These are phyloP conservation scores for Brotula barbata DNA, from an alignment of 2,797 vertebrate species.

Conservation along the genomic window DNA sequence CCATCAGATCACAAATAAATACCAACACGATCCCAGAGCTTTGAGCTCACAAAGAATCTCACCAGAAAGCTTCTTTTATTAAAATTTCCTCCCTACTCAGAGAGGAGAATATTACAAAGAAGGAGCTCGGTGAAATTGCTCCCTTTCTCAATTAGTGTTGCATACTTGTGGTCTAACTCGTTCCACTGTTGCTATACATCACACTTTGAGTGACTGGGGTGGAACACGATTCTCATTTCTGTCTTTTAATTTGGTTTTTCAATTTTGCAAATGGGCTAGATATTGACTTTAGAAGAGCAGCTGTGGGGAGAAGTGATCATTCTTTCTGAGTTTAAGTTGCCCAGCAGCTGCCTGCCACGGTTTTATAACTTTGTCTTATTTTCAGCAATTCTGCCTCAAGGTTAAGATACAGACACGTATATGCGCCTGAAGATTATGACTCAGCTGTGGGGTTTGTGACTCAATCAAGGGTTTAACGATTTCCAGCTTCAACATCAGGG, in stretches of 20 bases:
- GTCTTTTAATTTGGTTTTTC: constrained; percentile 66
- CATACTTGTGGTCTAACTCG: constrained; percentile 23
- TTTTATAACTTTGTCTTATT: constrained; percentile 21
- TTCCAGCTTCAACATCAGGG: not conserved
- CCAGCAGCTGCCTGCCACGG: constrained; percentile 31
- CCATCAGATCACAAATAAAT: constrained; percentile 41
- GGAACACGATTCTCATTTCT: constrained; percentile 48
- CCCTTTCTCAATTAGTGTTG: constrained; percentile 44
- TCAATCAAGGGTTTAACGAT: constrained; percentile 25
- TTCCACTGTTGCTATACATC: constrained; percentile 53
- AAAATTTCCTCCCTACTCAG: constrained; percentile 28
- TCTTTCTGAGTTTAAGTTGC: constrained; percentile 41
- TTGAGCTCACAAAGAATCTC: constrained; percentile 45
- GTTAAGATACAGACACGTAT: constrained; percentile 7
- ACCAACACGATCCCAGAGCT: constrained; percentile 42
- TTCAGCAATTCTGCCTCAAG: constrained; percentile 24
- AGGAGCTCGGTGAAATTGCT: constrained; percentile 29
- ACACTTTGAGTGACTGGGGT: constrained; percentile 38
- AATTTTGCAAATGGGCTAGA: constrained; percentile 63
- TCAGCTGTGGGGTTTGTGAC: constrained; percentile 6
- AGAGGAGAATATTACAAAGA: constrained; percentile 39
- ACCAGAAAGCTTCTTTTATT: constrained; percentile 50
- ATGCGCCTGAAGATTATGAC: constrained; percentile 15
- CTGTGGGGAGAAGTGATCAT: constrained; percentile 35
- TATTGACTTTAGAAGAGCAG: constrained; percentile 54